Evolutionary conservation across 2,888 invertebrate genomes (phyloP).

Genomic region (Dryobotodes eremita): DNA sequence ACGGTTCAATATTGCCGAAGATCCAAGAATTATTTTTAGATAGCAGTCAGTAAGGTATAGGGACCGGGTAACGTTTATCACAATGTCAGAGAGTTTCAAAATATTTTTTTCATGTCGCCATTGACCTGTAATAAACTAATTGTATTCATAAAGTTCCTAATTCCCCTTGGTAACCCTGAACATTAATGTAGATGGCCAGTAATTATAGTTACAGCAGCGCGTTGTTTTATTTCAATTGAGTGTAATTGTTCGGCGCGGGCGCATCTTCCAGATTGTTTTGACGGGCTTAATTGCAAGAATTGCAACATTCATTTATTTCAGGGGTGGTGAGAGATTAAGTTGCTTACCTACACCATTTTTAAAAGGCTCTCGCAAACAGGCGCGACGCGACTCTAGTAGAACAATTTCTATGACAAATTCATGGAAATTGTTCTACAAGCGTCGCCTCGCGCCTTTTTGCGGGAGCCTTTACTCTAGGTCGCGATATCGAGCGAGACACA

Average conservation of each 20-base stretch:
- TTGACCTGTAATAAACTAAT: neutral
- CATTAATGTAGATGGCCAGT: conserved; percentile 36
- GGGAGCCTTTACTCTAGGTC: too few species aligned
- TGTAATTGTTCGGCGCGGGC: conserved; percentile 45
- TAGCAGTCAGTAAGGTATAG: neutral
- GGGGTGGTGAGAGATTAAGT: conserved; percentile 7
- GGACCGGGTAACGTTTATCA: neutral
- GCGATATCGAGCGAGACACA: too few species aligned
- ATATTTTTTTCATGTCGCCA: neutral
- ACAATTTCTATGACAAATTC: too few species aligned
- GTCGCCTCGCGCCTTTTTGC: too few species aligned
- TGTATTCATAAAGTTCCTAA: neutral
- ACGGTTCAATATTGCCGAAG: neutral
- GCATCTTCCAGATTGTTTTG: conserved; percentile 49
- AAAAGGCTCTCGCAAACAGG: too few species aligned
- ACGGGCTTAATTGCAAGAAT: conserved; percentile 35
- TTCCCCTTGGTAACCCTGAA: conserved; percentile 33
- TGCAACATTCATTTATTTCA: conserved; percentile 20
- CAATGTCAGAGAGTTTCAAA: too few species aligned
- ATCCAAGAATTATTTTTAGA: neutral
- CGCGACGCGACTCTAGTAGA: too few species aligned
- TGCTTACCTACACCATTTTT: neutral
- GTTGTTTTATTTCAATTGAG: conserved; percentile 56
- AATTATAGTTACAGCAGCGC: conserved; percentile 43
- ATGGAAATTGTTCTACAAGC: too few species aligned